Percentiles rank a stretch among this genome's conserved stretches.
These are phyloP conservation scores for Micrastur ruficollis DNA, from an alignment of 2,797 vertebrate genomes.

Conservation along the genomic window DNA sequence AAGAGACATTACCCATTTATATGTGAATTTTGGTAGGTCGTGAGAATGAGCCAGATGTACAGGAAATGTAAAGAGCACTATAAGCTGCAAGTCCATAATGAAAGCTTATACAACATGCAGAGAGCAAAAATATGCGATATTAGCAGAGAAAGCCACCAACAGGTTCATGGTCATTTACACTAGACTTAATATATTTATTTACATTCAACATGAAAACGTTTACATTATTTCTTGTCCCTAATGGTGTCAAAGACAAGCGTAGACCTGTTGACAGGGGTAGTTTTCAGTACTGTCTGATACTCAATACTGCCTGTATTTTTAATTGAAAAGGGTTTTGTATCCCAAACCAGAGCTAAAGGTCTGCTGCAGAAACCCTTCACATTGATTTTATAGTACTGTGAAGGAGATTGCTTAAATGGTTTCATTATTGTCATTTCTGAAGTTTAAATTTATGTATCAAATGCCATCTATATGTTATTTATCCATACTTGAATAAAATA, in stretches of 20 bases:
- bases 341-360: not conserved
- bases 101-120: not conserved
- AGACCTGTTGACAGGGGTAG: not conserved
- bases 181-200: not conserved
- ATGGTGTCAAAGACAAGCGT: not conserved
- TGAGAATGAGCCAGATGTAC: not conserved
- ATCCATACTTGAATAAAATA: not conserved
- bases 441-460: not conserved
- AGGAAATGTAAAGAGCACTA: not conserved
- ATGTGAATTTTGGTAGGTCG: conserved; percentile 6
- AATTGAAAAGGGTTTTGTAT: not conserved
- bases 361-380: not conserved
- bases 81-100: not conserved
- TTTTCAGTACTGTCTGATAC: not conserved
- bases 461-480: not conserved
- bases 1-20: conserved; percentile 16
- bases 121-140: not conserved
- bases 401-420: not conserved
- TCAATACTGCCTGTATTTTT: not conserved
- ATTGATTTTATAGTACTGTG: not conserved
- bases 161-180: not conserved
- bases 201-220: not conserved
- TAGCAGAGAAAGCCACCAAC: not conserved
- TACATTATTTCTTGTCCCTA: not conserved
- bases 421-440: not conserved